Percentiles rank a stretch among this genome's conserved stretches.
Conservation (phyloP, 2,113 vertebrate species). For the Zapus hudsonius region DNA sequence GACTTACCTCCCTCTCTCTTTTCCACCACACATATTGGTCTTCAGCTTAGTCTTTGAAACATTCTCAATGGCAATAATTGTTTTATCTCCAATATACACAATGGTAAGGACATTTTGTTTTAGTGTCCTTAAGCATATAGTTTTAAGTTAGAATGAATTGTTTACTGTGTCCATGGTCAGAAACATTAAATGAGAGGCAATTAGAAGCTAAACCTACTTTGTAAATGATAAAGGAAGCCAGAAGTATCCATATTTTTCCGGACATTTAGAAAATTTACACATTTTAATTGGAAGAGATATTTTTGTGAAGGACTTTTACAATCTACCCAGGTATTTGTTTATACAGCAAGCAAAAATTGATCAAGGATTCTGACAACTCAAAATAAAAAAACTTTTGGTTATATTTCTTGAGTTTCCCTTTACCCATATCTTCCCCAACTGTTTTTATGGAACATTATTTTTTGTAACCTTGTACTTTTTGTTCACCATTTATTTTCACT, state of each 20-base stretch:
- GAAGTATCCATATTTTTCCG: slow-evolving; percentile 4
- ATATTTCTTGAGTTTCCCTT: not conserved
- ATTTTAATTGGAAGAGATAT: slow-evolving; percentile 17
- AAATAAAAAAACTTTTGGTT: not conserved
- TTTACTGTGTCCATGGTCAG: not conserved
- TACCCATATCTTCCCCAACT: not conserved
- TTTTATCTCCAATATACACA: not conserved
- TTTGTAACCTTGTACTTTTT: too few relatives aligned
- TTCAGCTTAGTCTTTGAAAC: slow-evolving; percentile 39
- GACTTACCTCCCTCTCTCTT: slow-evolving; percentile 63
- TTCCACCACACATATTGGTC: slow-evolving; percentile 50
- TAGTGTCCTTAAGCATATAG: not conserved
- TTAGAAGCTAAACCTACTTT: not conserved
- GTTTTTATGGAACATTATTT: not conserved
- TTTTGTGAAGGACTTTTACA: not conserved
- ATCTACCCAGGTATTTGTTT: not conserved
- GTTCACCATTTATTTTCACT: not conserved
- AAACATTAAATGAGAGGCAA: not conserved
- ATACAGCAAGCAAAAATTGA: not conserved
- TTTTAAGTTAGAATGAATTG: slow-evolving; percentile 33
- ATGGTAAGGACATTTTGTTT: not conserved
- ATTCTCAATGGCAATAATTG: not conserved
- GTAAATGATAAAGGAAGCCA: not conserved
- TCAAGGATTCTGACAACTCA: not conserved
- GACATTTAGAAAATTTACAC: not conserved